A percentile compares a stretch with the other conserved stretches of the same genome.
phyloP scores from a whole-genome alignment of 1,140 invertebrate genomes.

The Pentalonia nigronervosa region DNA sequence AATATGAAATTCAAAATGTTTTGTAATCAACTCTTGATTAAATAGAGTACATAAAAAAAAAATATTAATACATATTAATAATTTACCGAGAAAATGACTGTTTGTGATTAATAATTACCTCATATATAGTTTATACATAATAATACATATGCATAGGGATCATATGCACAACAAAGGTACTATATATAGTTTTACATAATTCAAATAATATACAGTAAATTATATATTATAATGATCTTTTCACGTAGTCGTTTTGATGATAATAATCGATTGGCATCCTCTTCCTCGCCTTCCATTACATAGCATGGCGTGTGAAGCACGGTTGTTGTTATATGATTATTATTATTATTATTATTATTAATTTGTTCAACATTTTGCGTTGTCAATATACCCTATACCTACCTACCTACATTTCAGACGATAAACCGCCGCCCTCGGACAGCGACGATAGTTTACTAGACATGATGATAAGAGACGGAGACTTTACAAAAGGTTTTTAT shows the following conservation, averaged over 20 bases:
- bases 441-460: slow-evolving; percentile 26
- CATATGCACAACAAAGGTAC: neutral
- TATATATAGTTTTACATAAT: neutral
- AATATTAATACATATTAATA: neutral
- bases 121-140: neutral
- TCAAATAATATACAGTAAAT: no score
- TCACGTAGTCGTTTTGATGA: neutral
- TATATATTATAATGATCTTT: neutral
- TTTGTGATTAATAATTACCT: neutral
- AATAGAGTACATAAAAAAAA: neutral
- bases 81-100: neutral
- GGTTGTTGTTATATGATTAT: neutral
- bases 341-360: neutral
- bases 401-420: slow-evolving; percentile 1
- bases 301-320: neutral
- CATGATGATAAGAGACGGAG: slow-evolving; percentile 56
- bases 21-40: neutral
- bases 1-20: neutral
- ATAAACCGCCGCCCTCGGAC: neutral
- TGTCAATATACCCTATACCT: neutral
- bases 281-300: neutral
- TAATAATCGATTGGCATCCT: neutral
- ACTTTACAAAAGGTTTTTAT: slow-evolving; percentile 53
- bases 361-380: neutral
- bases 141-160: neutral